A percentile compares a stretch with the other conserved stretches of the same genome.
These are phyloP conservation scores for Arizona elegans DNA, from an alignment of 2,113 vertebrate species.

Conservation along the genomic window DNA sequence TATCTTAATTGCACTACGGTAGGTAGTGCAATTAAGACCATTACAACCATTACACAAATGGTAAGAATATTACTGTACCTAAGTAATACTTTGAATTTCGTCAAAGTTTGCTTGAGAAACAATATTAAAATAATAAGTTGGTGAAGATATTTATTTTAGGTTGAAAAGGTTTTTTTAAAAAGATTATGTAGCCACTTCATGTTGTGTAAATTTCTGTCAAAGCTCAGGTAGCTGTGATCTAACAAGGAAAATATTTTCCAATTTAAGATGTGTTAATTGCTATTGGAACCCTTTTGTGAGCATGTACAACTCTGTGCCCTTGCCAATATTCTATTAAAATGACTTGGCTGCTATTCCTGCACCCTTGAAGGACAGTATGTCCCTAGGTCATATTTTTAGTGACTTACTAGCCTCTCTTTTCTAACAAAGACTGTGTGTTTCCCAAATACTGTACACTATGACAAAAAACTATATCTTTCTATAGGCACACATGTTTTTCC, in stretches of 20 bases:
- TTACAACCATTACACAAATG: neutral
- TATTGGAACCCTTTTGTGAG: slow-evolving; percentile 58
- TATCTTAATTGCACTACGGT: neutral
- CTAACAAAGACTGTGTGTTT: slow-evolving; percentile 49
- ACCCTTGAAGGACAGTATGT: slow-evolving; percentile 65
- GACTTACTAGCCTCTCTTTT: neutral
- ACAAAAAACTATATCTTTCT: slow-evolving; percentile 37
- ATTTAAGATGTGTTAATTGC: slow-evolving; percentile 57
- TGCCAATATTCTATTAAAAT: slow-evolving; percentile 57
- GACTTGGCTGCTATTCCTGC: slow-evolving; percentile 71
- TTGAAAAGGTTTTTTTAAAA: slow-evolving; percentile 35
- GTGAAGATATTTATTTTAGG: neutral
- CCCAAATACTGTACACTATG: slow-evolving; percentile 8
- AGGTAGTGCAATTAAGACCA: too few species aligned
- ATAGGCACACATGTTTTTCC: neutral
- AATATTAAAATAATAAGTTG: neutral
- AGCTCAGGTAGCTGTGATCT: slow-evolving; percentile 62
- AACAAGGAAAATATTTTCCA: slow-evolving; percentile 74
- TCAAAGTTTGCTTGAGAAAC: neutral
- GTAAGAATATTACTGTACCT: neutral
- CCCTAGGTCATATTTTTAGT: slow-evolving; percentile 61
- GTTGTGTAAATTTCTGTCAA: slow-evolving; percentile 41
- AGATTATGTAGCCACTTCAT: slow-evolving; percentile 29
- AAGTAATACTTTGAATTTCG: slow-evolving; percentile 21
- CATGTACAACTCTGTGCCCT: slow-evolving; percentile 47